Evolutionary conservation across 2,113 vertebrate genomes (phyloP).

Genomic region (Coryphaenoides rupestris): DNA sequence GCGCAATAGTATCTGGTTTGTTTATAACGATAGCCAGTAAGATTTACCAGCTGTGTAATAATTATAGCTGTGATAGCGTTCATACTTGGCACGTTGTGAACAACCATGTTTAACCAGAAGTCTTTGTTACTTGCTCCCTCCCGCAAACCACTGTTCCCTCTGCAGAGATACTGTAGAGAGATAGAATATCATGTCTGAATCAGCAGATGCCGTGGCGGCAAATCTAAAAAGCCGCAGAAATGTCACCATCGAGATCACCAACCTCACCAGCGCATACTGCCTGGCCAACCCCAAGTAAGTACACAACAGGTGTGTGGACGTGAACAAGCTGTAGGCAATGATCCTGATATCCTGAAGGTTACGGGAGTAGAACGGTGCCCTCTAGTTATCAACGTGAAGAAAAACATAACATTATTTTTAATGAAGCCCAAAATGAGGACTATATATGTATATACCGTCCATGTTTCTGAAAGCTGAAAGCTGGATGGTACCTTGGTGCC

Average conservation of each 20-base stretch:
- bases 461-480: not conserved
- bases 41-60: no score
- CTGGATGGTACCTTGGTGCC: no score
- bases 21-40: no score
- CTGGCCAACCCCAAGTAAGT: conserved; percentile 58
- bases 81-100: no score
- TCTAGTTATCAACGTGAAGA: not conserved
- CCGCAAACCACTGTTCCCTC: not conserved
- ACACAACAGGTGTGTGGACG: not conserved
- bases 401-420: not conserved
- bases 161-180: not conserved
- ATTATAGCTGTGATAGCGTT: no score
- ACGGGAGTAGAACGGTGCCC: not conserved
- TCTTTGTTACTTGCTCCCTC: no score
- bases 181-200: conserved; percentile 41
- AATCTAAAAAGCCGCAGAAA: conserved; percentile 45
- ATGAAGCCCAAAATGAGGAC: not conserved
- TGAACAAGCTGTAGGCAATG: not conserved
- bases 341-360: not conserved
- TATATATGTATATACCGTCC: not conserved
- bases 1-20: no score
- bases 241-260: conserved; percentile 62
- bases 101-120: no score
- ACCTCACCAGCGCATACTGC: conserved; percentile 48
- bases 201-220: conserved; percentile 50